These are phyloP conservation scores for Protosalanx chinensis DNA, from an alignment of 2,797 vertebrate genomes.

Conservation along the genomic window DNA sequence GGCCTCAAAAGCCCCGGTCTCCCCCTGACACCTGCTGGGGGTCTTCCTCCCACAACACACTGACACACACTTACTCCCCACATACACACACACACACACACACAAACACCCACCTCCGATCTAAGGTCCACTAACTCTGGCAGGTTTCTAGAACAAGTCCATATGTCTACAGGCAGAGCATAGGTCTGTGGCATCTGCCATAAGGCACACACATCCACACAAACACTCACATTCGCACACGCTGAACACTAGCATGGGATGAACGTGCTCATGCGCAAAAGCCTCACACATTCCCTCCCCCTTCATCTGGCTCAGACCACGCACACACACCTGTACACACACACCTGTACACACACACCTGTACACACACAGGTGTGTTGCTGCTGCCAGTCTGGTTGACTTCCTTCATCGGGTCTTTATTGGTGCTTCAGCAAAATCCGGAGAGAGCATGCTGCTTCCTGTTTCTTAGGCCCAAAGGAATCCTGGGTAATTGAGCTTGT, in stretches of 20 bases:
- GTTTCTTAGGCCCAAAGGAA: too few species aligned
- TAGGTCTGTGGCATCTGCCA: constrained; percentile 49
- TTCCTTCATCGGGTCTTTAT: too few species aligned
- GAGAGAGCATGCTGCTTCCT: too few species aligned
- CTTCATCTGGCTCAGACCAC: neutral
- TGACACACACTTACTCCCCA: neutral
- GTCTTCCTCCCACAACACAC: constrained; percentile 16
- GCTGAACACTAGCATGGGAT: too few species aligned
- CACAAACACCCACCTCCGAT: neutral
- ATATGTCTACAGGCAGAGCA: constrained; percentile 54
- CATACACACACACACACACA: neutral
- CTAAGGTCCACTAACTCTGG: constrained; percentile 35
- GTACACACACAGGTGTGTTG: constrained; percentile 4
- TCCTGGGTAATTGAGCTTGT: too few species aligned
- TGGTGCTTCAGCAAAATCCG: too few species aligned
- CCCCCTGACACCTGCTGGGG: constrained; percentile 36
- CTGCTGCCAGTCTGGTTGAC: neutral
- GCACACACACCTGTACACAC: neutral
- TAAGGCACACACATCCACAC: neutral
- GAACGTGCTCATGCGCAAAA: too few species aligned
- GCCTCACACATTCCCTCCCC: too few species aligned
- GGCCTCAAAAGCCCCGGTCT: constrained; percentile 26
- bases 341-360: neutral
- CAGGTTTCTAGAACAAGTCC: constrained; percentile 48
- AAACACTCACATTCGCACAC: constrained; percentile 2